These are phyloP conservation scores for Achlya flavicornis DNA, from an alignment of 2,888 invertebrate genomes.

Conservation along the genomic window DNA sequence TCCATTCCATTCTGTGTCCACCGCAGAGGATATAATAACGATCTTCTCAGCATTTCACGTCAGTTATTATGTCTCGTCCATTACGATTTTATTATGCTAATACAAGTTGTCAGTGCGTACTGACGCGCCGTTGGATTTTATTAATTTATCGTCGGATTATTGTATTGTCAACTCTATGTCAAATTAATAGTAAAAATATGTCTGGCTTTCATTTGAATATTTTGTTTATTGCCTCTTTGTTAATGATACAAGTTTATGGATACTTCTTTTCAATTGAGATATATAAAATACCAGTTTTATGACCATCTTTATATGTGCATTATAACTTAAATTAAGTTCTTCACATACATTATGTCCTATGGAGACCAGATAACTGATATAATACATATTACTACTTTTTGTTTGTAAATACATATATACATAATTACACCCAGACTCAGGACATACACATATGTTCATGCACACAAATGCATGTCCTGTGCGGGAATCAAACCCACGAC, in stretches of 20 bases:
- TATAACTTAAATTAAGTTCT: no score
- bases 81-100: constrained; percentile 73
- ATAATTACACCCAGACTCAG: no score
- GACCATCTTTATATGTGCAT: no score
- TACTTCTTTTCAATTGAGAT: not conserved
- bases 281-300: not conserved
- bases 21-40: constrained; percentile 55
- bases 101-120: constrained; percentile 37
- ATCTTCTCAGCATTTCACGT: constrained; percentile 57
- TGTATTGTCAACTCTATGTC: constrained; percentile 10
- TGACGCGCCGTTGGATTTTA: constrained; percentile 21
- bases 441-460: no score
- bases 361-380: no score
- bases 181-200: constrained; percentile 2
- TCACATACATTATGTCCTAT: no score
- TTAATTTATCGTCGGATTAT: constrained; percentile 33
- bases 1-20: constrained; percentile 38
- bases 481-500: no score
- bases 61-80: constrained; percentile 71
- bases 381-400: no score
- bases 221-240: not conserved
- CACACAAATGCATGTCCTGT: no score
- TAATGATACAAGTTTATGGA: not conserved
- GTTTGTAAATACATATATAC: no score
- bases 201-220: not conserved